Conservation (phyloP, 2,888 invertebrate species). For the Macrophya annulata region DNA sequence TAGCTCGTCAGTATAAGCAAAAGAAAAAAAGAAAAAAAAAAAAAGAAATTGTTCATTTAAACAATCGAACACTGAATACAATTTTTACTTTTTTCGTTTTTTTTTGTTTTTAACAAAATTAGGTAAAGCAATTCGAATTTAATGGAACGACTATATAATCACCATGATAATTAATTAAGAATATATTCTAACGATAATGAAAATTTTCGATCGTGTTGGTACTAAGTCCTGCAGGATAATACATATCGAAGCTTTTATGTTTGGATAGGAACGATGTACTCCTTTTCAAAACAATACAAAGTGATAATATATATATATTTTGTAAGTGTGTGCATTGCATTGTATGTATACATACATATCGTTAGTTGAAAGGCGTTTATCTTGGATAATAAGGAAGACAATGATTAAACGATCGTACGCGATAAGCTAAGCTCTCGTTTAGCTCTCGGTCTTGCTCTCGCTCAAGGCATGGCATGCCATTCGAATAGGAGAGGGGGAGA, state of each 20-base stretch:
- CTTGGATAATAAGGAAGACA: constrained; percentile 21
- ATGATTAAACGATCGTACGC: constrained; percentile 46
- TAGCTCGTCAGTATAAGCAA: constrained; percentile 34
- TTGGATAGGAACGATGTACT: not conserved
- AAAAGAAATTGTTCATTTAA: constrained; percentile 17
- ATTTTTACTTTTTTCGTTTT: not conserved
- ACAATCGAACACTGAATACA: constrained; percentile 6
- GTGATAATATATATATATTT: not conserved
- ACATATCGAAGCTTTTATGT: too few relatives aligned
- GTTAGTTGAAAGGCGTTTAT: not conserved
- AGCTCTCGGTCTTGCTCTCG: not conserved
- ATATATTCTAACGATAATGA: not conserved
- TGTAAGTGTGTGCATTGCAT: too few relatives aligned
- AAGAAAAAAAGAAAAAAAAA: not conserved
- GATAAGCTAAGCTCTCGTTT: not conserved
- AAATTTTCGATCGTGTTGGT: not conserved
- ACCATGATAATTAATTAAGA: too few relatives aligned
- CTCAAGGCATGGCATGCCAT: not conserved
- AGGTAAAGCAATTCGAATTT: not conserved
- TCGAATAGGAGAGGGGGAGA: too few relatives aligned
- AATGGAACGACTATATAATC: not conserved
- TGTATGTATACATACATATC: too few relatives aligned
- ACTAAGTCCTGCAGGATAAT: too few relatives aligned
- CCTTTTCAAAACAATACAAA: not conserved
- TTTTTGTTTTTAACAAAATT: not conserved